Conservation (phyloP, 2,113 vertebrate genomes). For the Bothrops jararaca region DNA sequence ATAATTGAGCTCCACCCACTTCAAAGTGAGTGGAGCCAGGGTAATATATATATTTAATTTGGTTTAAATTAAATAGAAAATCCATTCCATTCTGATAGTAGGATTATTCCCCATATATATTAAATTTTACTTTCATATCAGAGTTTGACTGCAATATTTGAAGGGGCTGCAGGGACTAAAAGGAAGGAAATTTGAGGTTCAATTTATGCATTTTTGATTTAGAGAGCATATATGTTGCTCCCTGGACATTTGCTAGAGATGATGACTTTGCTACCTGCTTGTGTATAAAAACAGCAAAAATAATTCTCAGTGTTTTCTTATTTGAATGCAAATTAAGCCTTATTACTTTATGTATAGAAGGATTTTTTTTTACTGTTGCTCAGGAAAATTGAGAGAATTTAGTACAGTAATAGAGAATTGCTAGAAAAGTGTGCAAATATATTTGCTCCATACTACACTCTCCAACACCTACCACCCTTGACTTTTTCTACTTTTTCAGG, state of each 20-base stretch:
- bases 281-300: neutral
- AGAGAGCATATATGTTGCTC: neutral
- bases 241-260: neutral
- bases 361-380: neutral
- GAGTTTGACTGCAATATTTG: neutral
- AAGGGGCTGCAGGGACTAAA: neutral
- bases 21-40: neutral
- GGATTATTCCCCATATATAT: neutral
- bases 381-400: neutral
- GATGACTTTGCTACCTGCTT: neutral
- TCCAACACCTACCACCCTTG: constrained; percentile 12
- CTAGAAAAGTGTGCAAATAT: constrained; percentile 35
- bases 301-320: neutral
- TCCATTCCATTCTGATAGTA: neutral
- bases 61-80: neutral
- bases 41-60: neutral
- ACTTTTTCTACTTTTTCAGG: constrained; percentile 49
- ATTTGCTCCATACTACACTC: constrained; percentile 25
- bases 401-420: neutral
- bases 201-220: neutral
- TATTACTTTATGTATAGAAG: neutral
- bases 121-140: neutral
- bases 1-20: neutral
- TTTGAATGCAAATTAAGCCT: neutral
- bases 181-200: neutral